phyloP scores from a whole-genome alignment of 2,888 invertebrate genomes.

The Cancer borealis region DNA sequence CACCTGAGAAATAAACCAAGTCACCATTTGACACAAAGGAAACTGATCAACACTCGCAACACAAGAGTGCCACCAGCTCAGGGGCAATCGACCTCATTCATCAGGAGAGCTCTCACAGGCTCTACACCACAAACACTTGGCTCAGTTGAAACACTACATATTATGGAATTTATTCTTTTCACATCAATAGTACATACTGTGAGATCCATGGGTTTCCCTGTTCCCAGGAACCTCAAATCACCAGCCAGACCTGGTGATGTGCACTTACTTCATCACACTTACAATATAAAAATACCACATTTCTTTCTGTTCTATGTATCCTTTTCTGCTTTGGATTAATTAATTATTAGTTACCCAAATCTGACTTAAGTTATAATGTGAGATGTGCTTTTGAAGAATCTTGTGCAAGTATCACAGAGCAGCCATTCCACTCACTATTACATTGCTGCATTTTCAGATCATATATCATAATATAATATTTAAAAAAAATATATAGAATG shows the following conservation, averaged over 20 bases:
- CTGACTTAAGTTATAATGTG: neutral
- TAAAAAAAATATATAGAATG: neutral
- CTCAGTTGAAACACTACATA: neutral
- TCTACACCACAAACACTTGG: neutral
- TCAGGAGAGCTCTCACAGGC: neutral
- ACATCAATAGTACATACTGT: neutral
- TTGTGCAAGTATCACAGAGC: constrained; percentile 41
- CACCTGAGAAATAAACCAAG: constrained; percentile 28
- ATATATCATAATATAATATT: neutral
- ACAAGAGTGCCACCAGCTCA: neutral
- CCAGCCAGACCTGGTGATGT: constrained; percentile 4
- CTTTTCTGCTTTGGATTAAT: neutral
- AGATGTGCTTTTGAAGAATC: constrained; percentile 41
- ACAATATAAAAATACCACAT: constrained; percentile 38
- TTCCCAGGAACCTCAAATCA: neutral
- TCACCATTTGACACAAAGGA: constrained; percentile 30
- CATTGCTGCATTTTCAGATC: neutral
- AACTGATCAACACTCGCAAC: neutral
- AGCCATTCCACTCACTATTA: neutral
- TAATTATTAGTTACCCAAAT: neutral
- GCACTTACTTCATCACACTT: neutral
- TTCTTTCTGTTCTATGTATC: constrained; percentile 8
- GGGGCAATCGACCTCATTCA: neutral
- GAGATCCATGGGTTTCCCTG: neutral
- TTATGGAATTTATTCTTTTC: neutral